A percentile compares a stretch with the other conserved stretches of the same genome.
Conservation (phyloP, 2,797 vertebrate species). For the Distichodus sexfasciatus region DNA sequence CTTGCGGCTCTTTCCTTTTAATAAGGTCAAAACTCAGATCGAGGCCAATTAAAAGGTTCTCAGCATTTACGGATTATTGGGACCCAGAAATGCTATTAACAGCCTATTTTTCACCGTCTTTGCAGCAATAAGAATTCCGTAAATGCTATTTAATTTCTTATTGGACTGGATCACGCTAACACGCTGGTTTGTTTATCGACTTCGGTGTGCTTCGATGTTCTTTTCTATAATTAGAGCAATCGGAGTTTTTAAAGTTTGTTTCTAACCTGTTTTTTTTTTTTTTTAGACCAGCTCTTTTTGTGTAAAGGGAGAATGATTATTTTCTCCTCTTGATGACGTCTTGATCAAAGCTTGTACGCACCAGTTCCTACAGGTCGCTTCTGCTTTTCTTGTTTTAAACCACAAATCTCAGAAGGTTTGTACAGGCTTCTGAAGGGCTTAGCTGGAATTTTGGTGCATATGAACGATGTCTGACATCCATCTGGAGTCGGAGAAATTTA, state of each 20-base stretch:
- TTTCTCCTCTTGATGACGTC: not conserved
- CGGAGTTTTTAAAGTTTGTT: no score
- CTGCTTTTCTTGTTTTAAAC: not conserved
- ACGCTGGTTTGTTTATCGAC: no score
- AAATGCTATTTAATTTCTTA: no score
- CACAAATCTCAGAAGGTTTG: not conserved
- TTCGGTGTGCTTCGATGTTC: no score
- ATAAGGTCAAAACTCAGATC: not conserved
- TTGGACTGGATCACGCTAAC: no score
- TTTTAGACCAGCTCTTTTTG: not conserved
- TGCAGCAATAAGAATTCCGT: no score
- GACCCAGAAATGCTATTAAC: not conserved
- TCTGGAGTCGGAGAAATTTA: conserved; percentile 8
- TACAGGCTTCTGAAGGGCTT: not conserved
- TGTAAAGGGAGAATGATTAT: not conserved
- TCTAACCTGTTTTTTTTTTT: no score
- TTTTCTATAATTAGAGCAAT: no score
- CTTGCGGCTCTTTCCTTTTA: not conserved
- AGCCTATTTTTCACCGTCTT: no score
- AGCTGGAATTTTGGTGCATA: not conserved
- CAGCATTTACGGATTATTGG: not conserved
- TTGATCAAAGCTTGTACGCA: conserved; percentile 4
- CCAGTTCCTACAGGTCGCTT: not conserved
- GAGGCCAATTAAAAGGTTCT: not conserved
- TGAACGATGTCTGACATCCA: conserved; percentile 9